These are phyloP conservation scores for Ormyrus thymus DNA, from an alignment of 2,888 invertebrate genomes.

Conservation along the genomic window DNA sequence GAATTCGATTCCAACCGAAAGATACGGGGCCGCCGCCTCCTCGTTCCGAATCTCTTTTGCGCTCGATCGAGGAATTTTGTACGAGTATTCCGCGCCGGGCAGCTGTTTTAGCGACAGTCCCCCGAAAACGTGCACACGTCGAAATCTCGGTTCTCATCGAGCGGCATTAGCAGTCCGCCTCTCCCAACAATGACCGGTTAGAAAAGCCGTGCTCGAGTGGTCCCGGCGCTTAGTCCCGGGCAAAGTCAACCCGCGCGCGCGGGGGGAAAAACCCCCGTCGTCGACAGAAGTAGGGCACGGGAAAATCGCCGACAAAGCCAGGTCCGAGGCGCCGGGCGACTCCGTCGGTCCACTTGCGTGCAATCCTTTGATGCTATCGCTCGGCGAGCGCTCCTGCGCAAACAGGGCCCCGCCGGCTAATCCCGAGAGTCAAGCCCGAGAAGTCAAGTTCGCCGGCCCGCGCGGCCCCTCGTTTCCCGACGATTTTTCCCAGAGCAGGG, in stretches of 20 bases:
- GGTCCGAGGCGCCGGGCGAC: neutral
- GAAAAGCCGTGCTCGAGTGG: conserved; percentile 12
- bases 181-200: conserved; percentile 39
- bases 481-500: neutral
- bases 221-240: no score
- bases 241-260: conserved; percentile 5
- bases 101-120: no score
- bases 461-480: neutral
- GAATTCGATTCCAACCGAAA: no score
- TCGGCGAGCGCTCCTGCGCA: conserved; percentile 51
- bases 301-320: neutral
- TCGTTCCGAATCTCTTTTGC: no score
- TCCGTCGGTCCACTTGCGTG: conserved; percentile 12
- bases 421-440: conserved; percentile 65
- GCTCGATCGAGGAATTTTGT: no score
- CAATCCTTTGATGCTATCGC: conserved; percentile 63
- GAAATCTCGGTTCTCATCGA: no score
- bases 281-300: neutral
- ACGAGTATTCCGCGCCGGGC: no score
- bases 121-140: no score
- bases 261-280: neutral
- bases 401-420: conserved; percentile 63
- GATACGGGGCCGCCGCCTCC: no score
- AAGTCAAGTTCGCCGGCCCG: conserved; percentile 62
- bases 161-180: neutral